phyloP scores from a whole-genome alignment of 2,113 vertebrate genomes.

The Penelope pileata region DNA sequence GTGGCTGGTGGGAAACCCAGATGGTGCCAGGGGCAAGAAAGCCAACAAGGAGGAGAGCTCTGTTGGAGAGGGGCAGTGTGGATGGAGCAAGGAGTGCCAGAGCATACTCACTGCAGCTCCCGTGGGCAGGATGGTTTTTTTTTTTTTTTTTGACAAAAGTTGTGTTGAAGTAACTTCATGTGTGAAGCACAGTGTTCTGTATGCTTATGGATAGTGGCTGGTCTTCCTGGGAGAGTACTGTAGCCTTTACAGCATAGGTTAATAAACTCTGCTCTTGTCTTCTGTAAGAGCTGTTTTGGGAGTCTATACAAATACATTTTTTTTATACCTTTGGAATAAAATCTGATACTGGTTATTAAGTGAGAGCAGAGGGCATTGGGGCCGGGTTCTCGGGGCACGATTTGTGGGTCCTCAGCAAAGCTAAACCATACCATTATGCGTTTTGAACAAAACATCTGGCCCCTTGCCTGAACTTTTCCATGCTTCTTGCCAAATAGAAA shows the following conservation, averaged over 20 bases:
- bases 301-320: fast-evolving
- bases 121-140: not conserved
- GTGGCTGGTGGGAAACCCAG: not conserved
- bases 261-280: not conserved
- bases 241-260: not conserved
- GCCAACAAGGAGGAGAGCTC: not conserved
- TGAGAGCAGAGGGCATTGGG: not conserved
- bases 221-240: not conserved
- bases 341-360: not conserved
- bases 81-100: not conserved
- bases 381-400: not conserved
- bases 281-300: not conserved
- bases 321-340: not conserved
- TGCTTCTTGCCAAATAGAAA: constrained; percentile 57
- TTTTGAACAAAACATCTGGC: constrained; percentile 47
- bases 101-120: not conserved
- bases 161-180: not conserved
- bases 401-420: not conserved
- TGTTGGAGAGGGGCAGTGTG: not conserved
- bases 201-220: not conserved
- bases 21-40: not conserved
- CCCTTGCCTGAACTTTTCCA: constrained; percentile 44
- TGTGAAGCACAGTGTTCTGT: not conserved
- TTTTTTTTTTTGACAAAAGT: not conserved
- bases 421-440: not conserved